phyloP scores from a whole-genome alignment of 2,888 invertebrate genomes.

The Drosophila aldrichi region DNA sequence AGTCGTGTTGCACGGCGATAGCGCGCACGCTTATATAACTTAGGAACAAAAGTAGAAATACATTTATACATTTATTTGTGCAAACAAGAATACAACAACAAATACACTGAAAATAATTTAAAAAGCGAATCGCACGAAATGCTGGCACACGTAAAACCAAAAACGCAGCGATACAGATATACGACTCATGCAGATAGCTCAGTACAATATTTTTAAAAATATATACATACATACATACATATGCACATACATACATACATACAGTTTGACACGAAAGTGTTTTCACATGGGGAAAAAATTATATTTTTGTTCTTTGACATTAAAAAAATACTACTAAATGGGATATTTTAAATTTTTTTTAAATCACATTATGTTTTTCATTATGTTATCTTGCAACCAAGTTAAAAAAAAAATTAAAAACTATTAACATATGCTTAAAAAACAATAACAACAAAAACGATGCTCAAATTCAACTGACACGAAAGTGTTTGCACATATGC shows the following conservation, averaged over 20 bases:
- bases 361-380: no score
- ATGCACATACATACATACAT: slow-evolving; percentile 8
- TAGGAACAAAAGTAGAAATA: slow-evolving; percentile 47
- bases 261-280: no score
- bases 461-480: no score
- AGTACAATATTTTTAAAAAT: slow-evolving; percentile 17
- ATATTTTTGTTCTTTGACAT: no score
- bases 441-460: no score
- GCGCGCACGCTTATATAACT: slow-evolving; percentile 73
- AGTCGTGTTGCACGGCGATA: slow-evolving; percentile 73
- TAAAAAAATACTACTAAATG: no score
- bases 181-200: slow-evolving; percentile 52
- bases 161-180: slow-evolving; percentile 60
- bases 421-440: no score
- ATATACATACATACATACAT: slow-evolving; percentile 2
- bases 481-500: no score
- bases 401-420: no score
- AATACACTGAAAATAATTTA: slow-evolving; percentile 45
- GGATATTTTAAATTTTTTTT: no score
- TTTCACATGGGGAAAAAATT: no score
- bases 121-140: slow-evolving; percentile 58
- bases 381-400: no score
- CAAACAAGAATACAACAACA: slow-evolving; percentile 32
- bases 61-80: slow-evolving; percentile 30
- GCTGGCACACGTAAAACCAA: slow-evolving; percentile 52